A percentile compares a stretch with the other conserved stretches of the same genome.
Conservation (phyloP, 2,888 invertebrate genomes). For the Melanargia galathea region DNA sequence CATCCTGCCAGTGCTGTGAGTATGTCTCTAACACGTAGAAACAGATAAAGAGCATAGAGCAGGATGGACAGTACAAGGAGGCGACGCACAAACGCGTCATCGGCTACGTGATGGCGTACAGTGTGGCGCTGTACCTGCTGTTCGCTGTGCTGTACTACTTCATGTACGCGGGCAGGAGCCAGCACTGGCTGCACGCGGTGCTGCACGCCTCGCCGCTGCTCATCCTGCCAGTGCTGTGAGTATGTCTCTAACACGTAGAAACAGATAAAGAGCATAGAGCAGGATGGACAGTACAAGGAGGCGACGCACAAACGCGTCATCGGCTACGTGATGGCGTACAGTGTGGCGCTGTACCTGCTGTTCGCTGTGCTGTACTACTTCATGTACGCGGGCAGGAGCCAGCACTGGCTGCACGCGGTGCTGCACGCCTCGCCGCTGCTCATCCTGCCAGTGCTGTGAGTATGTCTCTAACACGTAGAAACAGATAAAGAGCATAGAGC, state of each 20-base stretch:
- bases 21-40: slow-evolving; percentile 85
- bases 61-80: too few relatives aligned
- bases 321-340: slow-evolving; percentile 85
- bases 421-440: slow-evolving; percentile 90
- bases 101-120: slow-evolving; percentile 86
- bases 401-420: slow-evolving; percentile 86
- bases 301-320: too few relatives aligned
- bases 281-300: too few relatives aligned
- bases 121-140: slow-evolving; percentile 86
- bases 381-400: slow-evolving; percentile 91
- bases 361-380: slow-evolving; percentile 86
- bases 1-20: slow-evolving; percentile 93
- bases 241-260: slow-evolving; percentile 82
- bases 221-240: slow-evolving; percentile 93
- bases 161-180: slow-evolving; percentile 90
- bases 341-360: slow-evolving; percentile 86
- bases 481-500: too few relatives aligned
- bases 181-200: slow-evolving; percentile 86
- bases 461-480: slow-evolving; percentile 43
- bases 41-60: too few relatives aligned
- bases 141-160: slow-evolving; percentile 86
- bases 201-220: slow-evolving; percentile 90
- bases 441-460: slow-evolving; percentile 93
- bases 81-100: too few relatives aligned
- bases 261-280: too few relatives aligned